Conservation (phyloP, 2,113 vertebrate species). For the Dasypus novemcinctus region DNA sequence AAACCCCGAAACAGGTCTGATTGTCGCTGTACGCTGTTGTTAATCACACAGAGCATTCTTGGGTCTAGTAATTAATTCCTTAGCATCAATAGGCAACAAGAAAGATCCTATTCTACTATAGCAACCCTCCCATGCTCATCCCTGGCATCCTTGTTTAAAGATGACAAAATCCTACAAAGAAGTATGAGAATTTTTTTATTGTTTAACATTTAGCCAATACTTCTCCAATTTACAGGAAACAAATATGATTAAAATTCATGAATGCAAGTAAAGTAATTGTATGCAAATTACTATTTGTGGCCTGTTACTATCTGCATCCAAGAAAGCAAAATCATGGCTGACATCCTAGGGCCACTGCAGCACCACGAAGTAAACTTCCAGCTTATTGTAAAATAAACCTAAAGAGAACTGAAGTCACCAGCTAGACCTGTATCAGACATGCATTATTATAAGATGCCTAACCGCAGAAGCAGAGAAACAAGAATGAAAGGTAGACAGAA, state of each 20-base stretch:
- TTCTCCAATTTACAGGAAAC: neutral
- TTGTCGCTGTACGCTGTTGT: neutral
- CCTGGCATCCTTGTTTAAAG: neutral
- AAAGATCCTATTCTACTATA: neutral
- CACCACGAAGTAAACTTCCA: neutral
- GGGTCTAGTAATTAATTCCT: neutral
- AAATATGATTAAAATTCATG: neutral
- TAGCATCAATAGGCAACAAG: neutral
- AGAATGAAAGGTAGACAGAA: neutral
- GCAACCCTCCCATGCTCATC: neutral
- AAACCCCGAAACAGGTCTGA: neutral
- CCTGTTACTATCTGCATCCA: neutral
- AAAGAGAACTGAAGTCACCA: neutral
- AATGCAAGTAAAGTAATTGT: neutral
- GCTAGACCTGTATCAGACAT: neutral
- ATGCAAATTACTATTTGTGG: neutral
- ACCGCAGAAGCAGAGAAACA: neutral
- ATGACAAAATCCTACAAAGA: neutral
- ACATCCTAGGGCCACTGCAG: neutral
- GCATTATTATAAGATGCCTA: neutral
- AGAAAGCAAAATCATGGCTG: neutral
- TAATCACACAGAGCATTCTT: neutral
- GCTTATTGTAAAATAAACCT: neutral
- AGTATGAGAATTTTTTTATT: neutral
- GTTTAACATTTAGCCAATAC: neutral